A percentile compares a stretch with the other conserved stretches of the same genome.
phyloP scores from a whole-genome alignment of 2,113 vertebrate species.

The Corythoichthys haematopterus region DNA sequence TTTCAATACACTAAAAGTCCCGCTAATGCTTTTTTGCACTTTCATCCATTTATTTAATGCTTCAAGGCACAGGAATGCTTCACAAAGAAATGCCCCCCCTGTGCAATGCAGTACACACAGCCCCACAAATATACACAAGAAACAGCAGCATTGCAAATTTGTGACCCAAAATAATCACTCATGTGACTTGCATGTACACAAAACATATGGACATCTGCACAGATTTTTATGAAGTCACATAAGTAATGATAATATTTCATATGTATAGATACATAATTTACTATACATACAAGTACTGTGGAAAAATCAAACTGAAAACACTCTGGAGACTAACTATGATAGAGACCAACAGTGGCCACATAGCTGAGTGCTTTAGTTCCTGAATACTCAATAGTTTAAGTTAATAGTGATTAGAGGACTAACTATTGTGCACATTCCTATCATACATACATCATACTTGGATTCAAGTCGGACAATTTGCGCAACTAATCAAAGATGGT shows the following conservation, averaged over 20 bases:
- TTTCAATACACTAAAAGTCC: constrained; percentile 50
- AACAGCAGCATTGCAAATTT: constrained; percentile 1
- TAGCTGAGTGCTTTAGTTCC: neutral
- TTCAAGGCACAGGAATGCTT: constrained; percentile 40
- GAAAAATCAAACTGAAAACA: constrained; percentile 25
- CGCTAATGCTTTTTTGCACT: constrained; percentile 55
- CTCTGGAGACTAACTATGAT: neutral
- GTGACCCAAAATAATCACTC: constrained; percentile 19
- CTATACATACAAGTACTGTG: neutral
- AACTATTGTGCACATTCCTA: no score
- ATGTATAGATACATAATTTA: neutral
- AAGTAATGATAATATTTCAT: neutral
- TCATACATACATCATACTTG: no score
- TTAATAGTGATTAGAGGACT: no score
- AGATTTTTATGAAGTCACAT: neutral
- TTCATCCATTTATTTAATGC: constrained; percentile 53
- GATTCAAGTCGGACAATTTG: no score
- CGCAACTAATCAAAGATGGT: no score
- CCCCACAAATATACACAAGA: neutral
- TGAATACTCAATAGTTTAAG: neutral
- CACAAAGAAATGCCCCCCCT: constrained; percentile 34
- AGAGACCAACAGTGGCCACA: neutral
- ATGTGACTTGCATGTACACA: constrained; percentile 2
- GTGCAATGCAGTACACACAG: constrained; percentile 18
- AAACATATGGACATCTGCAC: constrained; percentile 7